Base-by-base conservation (phyloP, 2,888 invertebrate genomes). In the Melanophora roralis region DNA sequence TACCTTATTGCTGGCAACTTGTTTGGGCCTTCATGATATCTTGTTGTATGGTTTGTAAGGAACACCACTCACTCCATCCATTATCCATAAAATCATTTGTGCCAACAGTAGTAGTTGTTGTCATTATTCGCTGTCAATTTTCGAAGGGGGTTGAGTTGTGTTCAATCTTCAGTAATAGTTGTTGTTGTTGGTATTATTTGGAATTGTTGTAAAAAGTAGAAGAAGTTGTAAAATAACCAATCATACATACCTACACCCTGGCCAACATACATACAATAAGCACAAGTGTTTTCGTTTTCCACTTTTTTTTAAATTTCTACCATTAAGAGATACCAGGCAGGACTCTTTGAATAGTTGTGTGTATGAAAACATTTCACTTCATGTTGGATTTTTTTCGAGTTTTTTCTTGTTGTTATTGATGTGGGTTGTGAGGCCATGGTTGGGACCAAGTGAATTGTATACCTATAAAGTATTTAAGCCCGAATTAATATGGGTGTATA, bases 231-330 rank as follows among this genome's bases (percentile, higher is more conserved):
- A 73, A 72, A 80, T 73, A 80, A 76, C 79, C 75, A 79, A 74
- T 78, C 60, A 78, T 34, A 27, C 9, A 64, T n/a, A n/a, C n/a
- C n/a, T n/a, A n/a, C n/a, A n/a, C n/a, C n/a, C n/a, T n/a, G n/a
- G n/a, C n/a, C n/a, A n/a, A n/a, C n/a, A n/a, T 53, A 53, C 60
- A 59, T 38, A 11, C 53, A 62, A 38, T 55, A 38, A 72, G 71
- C 76, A 80, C 80, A 80, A 80, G 80, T 80, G 76, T 64, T 80
- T 73, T 40, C 38, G 21, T 38, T 75, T 64, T 75, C 40, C 38
- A 53, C 38, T 19, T 67, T 14, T 16, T 36, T 43, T 65, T 43
- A 62, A 47, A 59, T 12, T 23, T 40, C 34, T 12, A 59, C 49
- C 49, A 64, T 32, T 34, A 34, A 16, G 27, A 11, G 23, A 45